Conservation (phyloP, 2,113 vertebrate genomes). For the Nyctereutes procyonoides region DNA sequence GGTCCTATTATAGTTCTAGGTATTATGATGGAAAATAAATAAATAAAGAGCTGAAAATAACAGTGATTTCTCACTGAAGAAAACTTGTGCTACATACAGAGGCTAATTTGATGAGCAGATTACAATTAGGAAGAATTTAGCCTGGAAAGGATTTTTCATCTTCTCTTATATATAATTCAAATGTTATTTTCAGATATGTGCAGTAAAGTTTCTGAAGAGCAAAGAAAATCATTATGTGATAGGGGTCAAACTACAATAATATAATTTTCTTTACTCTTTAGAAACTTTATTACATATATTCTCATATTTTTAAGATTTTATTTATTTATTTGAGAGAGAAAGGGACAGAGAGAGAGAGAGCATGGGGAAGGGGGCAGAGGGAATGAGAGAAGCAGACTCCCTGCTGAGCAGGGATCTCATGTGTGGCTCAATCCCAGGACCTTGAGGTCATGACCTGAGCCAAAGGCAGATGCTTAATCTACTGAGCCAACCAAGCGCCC, state of each 20-base stretch:
- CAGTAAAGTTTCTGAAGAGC: not conserved
- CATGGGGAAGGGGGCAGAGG: not conserved
- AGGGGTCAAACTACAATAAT: not conserved
- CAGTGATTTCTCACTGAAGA: not conserved
- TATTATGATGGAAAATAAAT: not conserved
- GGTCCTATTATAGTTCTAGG: not conserved
- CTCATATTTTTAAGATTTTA: not conserved
- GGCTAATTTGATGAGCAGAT: not conserved
- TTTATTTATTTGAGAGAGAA: not conserved
- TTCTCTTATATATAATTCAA: not conserved
- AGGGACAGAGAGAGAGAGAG: not conserved
- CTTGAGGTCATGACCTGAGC: no score
- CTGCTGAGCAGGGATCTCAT: no score
- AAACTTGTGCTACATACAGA: not conserved
- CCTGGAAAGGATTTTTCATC: not conserved
- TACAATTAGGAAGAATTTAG: not conserved
- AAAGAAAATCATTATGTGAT: not conserved
- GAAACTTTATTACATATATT: not conserved
- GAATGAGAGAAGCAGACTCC: not conserved
- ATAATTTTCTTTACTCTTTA: not conserved
- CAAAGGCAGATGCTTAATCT: not conserved
- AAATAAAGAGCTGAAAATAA: not conserved
- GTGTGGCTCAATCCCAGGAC: no score
- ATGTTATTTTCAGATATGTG: not conserved
- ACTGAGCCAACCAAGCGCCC: not conserved